Conservation (phyloP, 2,888 invertebrate species). For the Drosophila crucigera region DNA sequence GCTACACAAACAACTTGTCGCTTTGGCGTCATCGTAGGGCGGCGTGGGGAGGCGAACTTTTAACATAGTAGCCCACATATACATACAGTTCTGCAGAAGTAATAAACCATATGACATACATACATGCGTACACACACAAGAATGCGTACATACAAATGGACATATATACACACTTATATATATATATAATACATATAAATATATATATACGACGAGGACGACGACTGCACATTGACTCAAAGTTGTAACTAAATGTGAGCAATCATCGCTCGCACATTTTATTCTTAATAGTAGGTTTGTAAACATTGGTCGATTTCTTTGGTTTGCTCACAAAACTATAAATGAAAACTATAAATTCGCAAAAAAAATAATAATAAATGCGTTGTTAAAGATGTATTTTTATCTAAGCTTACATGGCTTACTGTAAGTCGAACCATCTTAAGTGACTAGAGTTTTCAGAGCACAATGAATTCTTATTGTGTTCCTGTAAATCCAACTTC, state of each 20-base stretch:
- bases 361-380: background rate
- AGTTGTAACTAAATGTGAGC: constrained; percentile 28
- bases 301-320: background rate
- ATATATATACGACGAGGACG: constrained; percentile 26
- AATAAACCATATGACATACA: constrained; percentile 58
- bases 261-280: constrained; percentile 33
- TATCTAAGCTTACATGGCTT: background rate
- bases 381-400: background rate
- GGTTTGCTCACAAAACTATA: background rate
- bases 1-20: constrained; percentile 66
- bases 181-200: background rate
- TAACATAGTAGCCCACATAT: constrained; percentile 77
- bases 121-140: constrained; percentile 15
- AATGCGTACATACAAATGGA: background rate
- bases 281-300: constrained; percentile 10
- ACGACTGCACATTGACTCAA: constrained; percentile 62
- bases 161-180: background rate
- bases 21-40: constrained; percentile 37
- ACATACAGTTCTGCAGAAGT: constrained; percentile 49
- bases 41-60: constrained; percentile 61
- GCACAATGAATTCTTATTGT: background rate
- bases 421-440: background rate
- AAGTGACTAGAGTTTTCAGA: background rate
- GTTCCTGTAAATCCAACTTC: background rate
- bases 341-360: background rate